Evolutionary conservation across 2,113 vertebrate species (phyloP).

Genomic region (Phylloscopus trochilus): DNA sequence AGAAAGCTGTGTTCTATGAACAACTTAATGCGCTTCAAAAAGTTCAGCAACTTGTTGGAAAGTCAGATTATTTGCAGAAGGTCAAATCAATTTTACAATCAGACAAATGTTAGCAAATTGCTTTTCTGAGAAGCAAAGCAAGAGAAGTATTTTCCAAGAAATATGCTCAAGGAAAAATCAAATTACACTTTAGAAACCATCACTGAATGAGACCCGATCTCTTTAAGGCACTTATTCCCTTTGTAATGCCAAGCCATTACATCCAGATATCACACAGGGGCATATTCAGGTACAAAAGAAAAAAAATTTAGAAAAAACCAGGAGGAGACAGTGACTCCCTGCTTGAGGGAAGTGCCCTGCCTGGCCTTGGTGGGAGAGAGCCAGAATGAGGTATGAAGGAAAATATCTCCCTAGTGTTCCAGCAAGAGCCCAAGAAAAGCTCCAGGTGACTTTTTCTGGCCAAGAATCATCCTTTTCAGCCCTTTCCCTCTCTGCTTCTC

Average conservation of each 20-base stretch:
- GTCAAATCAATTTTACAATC: constrained; percentile 8
- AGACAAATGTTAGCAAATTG: not conserved
- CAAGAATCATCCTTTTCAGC: not conserved
- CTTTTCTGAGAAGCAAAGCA: constrained; percentile 6
- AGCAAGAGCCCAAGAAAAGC: not conserved
- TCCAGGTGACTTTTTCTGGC: not conserved
- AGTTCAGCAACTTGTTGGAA: rapidly evolving
- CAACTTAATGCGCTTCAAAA: not conserved
- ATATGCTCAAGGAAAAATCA: not conserved
- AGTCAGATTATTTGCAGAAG: not conserved
- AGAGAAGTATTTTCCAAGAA: constrained; percentile 12
- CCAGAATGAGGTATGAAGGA: not conserved
- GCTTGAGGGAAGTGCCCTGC: not conserved
- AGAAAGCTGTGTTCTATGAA: not conserved
- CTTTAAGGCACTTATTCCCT: not conserved
- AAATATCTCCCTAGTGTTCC: not conserved
- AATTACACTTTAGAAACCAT: not conserved
- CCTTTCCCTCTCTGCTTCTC: not conserved
- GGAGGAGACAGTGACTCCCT: not conserved
- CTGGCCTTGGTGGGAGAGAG: not conserved
- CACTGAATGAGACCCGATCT: not conserved
- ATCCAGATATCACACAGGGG: not conserved
- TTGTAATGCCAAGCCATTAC: not conserved
- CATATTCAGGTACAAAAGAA: not conserved
- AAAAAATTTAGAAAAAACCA: not conserved